These are phyloP conservation scores for Dugesia japonica DNA, from an alignment of 2,888 invertebrate genomes.

Conservation along the genomic window DNA sequence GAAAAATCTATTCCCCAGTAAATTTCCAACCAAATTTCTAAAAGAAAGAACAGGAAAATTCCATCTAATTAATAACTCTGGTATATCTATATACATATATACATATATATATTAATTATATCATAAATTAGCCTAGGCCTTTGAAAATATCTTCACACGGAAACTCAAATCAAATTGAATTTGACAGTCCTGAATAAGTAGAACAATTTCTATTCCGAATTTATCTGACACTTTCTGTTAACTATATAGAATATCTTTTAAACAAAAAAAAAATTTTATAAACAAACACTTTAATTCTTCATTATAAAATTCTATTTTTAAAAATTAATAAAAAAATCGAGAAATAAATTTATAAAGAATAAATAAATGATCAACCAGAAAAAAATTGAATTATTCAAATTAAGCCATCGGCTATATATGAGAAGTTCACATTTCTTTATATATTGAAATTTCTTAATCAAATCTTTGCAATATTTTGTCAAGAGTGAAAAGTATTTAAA, in stretches of 20 bases:
- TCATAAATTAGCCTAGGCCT: neutral
- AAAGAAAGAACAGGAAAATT: neutral
- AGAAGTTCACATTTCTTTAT: too few species aligned
- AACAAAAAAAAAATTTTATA: neutral
- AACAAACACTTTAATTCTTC: neutral
- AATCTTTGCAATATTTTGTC: too few species aligned
- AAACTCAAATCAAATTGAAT: conserved; percentile 20
- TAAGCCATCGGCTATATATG: neutral
- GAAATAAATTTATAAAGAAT: neutral
- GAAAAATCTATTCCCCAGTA: neutral
- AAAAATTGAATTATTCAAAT: neutral
- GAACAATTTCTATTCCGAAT: neutral
- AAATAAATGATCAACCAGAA: neutral
- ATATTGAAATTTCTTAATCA: too few species aligned
- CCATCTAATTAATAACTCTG: neutral
- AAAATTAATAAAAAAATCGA: neutral
- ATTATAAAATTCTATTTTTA: neutral
- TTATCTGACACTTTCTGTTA: neutral
- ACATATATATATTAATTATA: too few species aligned
- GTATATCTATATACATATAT: too few species aligned
- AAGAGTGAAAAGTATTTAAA: too few species aligned
- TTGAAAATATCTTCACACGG: neutral
- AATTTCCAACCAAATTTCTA: neutral
- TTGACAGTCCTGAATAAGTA: neutral
- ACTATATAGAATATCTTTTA: neutral